Percentiles rank a stretch among this genome's conserved stretches.
These are phyloP conservation scores for Athalia cordata DNA, from an alignment of 2,888 invertebrate genomes.

Conservation along the genomic window DNA sequence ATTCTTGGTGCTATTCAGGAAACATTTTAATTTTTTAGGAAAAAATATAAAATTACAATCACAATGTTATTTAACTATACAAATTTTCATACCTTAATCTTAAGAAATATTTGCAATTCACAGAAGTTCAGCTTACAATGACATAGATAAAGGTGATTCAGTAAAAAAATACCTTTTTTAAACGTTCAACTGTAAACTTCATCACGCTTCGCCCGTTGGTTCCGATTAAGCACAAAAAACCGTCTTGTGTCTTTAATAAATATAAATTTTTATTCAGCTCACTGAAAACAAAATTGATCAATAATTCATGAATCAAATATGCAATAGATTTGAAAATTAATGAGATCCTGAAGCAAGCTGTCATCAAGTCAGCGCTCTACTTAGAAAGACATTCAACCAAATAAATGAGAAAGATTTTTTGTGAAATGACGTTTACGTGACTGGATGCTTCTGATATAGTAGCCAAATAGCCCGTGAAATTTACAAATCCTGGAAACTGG, in stretches of 20 bases:
- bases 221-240: conserved; percentile 16
- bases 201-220: conserved; percentile 1
- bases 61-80: background rate
- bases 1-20: background rate
- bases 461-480: background rate
- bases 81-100: background rate
- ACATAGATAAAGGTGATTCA: background rate
- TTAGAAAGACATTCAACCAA: no score
- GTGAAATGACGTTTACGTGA: no score
- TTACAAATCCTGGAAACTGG: background rate
- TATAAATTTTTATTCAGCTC: conserved; percentile 17
- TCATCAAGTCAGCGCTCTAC: background rate
- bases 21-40: background rate
- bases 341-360: background rate
- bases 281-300: conserved; percentile 23
- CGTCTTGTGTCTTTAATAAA: conserved; percentile 13
- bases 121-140: no score
- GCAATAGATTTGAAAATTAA: background rate
- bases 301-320: background rate
- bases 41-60: conserved; percentile 13
- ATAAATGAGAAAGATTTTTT: no score
- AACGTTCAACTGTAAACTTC: background rate
- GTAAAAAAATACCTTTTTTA: background rate
- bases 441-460: no score
- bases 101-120: no score